A percentile compares a stretch with the other conserved stretches of the same genome.
phyloP scores from a whole-genome alignment of 2,888 invertebrate genomes.

The Euzetes globulus region DNA sequence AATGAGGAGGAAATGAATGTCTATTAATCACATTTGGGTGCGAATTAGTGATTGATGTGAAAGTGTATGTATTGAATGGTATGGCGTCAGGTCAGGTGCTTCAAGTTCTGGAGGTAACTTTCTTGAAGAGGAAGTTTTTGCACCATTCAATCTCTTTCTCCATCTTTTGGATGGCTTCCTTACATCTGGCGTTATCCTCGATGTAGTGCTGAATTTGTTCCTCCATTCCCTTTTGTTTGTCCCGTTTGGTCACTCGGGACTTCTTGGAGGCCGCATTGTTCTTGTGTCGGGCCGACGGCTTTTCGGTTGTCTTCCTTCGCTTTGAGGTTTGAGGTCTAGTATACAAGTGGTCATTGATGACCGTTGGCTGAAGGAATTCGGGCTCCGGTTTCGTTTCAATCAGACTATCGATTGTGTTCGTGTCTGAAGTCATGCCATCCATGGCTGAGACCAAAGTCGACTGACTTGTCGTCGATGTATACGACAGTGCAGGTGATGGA shows the following conservation, averaged over 20 bases:
- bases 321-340: not conserved
- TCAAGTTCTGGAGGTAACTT: no score
- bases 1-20: no score
- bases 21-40: no score
- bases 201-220: not conserved
- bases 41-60: no score
- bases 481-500: not conserved
- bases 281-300: not conserved
- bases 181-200: not conserved
- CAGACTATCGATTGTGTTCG: conserved; percentile 3
- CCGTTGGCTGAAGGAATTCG: not conserved
- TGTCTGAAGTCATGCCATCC: not conserved
- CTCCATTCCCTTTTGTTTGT: conserved; percentile 15
- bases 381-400: conserved; percentile 1
- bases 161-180: not conserved
- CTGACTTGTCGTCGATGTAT: conserved; percentile 3
- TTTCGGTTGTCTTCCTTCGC: not conserved
- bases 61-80: no score
- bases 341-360: conserved; percentile 2
- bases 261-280: conserved; percentile 10
- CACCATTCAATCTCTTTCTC: conserved; percentile 12
- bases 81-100: no score
- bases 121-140: conserved; percentile 7
- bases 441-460: not conserved
- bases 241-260: not conserved